These are phyloP conservation scores for Clivina fossor DNA, from an alignment of 2,888 invertebrate species.

Conservation along the genomic window DNA sequence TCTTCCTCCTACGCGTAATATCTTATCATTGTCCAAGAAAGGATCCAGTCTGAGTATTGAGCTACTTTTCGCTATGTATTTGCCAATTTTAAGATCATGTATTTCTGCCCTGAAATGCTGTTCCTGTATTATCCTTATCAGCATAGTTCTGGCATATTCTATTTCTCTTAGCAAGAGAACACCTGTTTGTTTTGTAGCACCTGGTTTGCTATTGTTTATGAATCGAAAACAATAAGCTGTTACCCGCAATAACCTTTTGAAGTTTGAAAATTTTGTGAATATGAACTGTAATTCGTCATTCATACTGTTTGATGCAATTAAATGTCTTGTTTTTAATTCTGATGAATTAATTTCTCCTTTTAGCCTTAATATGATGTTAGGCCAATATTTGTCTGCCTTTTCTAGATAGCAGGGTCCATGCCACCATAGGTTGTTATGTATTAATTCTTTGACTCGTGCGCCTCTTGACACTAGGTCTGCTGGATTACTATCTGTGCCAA, in stretches of 20 bases:
- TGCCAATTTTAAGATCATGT: background rate
- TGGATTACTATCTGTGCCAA: slow-evolving; percentile 2
- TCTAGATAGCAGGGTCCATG: background rate
- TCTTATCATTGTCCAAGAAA: background rate
- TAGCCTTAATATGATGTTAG: background rate
- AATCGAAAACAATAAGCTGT: slow-evolving; percentile 22
- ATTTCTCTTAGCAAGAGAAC: background rate
- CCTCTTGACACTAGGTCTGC: slow-evolving; percentile 1
- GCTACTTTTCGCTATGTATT: slow-evolving; percentile 1
- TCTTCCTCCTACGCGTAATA: background rate
- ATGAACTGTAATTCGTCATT: background rate
- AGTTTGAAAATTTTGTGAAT: slow-evolving; percentile 11
- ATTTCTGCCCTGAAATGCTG: slow-evolving; percentile 2
- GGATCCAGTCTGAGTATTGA: background rate
- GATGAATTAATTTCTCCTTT: background rate
- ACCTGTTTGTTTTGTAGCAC: background rate
- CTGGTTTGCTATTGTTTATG: slow-evolving; percentile 1
- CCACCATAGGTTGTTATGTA: slow-evolving; percentile 6
- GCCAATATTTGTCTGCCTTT: background rate
- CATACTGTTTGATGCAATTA: slow-evolving; percentile 1
- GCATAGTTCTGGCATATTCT: background rate
- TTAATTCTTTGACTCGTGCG: background rate
- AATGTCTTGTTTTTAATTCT: background rate
- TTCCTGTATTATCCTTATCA: background rate
- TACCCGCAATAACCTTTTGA: slow-evolving; percentile 16